These are phyloP conservation scores for Numenius phaeopus DNA, from an alignment of 2,797 vertebrate genomes.

Conservation along the genomic window DNA sequence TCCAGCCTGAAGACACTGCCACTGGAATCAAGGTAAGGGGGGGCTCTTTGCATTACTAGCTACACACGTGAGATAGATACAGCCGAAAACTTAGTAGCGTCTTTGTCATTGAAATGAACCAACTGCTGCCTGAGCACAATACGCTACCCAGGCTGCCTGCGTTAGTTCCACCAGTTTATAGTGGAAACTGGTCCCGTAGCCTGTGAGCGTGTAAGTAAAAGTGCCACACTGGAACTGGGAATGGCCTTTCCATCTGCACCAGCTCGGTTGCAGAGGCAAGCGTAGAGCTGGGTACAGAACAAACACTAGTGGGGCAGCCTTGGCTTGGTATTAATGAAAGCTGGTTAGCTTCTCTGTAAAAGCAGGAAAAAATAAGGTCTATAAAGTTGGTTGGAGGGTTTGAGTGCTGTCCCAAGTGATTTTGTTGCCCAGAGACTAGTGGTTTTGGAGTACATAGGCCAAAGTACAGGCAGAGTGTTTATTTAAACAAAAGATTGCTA, in stretches of 20 bases:
- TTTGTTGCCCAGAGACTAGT: not conserved
- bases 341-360: not conserved
- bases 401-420: not conserved
- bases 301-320: fast-evolving
- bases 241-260: fast-evolving
- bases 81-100: fast-evolving
- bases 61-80: fast-evolving
- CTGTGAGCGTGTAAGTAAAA: no score
- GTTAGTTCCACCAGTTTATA: no score
- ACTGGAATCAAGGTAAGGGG: not conserved
- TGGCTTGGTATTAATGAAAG: no score
- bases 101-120: fast-evolving
- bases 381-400: not conserved
- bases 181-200: not conserved
- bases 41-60: not conserved
- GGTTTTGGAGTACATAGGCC: not conserved
- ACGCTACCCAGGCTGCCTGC: fast-evolving
- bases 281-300: not conserved
- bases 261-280: not conserved
- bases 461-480: not conserved
- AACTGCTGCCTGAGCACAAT: no score
- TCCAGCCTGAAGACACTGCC: not conserved
- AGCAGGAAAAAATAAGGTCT: not conserved
- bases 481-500: not conserved
- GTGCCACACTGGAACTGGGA: no score